A percentile compares a stretch with the other conserved stretches of the same genome.
Conservation (phyloP, 1,140 invertebrate genomes). For the Micrasema longulum region DNA sequence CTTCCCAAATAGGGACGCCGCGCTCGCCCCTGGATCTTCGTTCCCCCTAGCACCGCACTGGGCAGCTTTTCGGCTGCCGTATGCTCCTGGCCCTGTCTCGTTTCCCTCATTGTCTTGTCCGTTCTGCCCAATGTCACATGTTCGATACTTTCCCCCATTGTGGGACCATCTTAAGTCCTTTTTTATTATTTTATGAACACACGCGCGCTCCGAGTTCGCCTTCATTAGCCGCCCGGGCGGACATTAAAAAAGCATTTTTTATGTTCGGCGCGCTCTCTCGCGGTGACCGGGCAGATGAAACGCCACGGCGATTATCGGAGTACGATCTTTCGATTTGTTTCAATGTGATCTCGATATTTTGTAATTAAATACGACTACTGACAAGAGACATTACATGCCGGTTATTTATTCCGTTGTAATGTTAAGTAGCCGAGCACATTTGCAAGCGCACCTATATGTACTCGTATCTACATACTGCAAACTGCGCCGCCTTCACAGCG, state of each 20-base stretch:
- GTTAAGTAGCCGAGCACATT: neutral
- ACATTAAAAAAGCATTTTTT: slow-evolving; percentile 42
- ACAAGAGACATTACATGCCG: slow-evolving; percentile 22
- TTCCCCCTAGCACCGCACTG: neutral
- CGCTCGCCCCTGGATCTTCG: neutral
- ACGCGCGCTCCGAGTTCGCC: slow-evolving; percentile 23
- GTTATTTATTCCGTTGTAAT: slow-evolving; percentile 19
- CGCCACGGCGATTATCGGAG: slow-evolving; percentile 29
- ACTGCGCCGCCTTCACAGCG: too few relatives aligned
- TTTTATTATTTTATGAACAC: slow-evolving; percentile 29
- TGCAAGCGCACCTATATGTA: neutral
- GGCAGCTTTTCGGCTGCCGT: slow-evolving; percentile 32
- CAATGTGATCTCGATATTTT: slow-evolving; percentile 35
- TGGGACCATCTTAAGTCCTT: slow-evolving; percentile 43
- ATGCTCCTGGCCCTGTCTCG: slow-evolving; percentile 45
- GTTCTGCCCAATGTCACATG: slow-evolving; percentile 49
- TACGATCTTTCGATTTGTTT: slow-evolving; percentile 34
- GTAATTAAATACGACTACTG: slow-evolving; percentile 33
- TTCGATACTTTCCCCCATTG: slow-evolving; percentile 47
- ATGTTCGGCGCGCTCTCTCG: slow-evolving; percentile 16
- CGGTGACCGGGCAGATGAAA: slow-evolving; percentile 9
- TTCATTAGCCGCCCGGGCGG: slow-evolving; percentile 46
- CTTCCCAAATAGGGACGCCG: slow-evolving; percentile 9
- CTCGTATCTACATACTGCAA: neutral
- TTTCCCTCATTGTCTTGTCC: slow-evolving; percentile 52